Conservation (phyloP, 1,140 invertebrate species). For the Calliopsis andreniformis region DNA sequence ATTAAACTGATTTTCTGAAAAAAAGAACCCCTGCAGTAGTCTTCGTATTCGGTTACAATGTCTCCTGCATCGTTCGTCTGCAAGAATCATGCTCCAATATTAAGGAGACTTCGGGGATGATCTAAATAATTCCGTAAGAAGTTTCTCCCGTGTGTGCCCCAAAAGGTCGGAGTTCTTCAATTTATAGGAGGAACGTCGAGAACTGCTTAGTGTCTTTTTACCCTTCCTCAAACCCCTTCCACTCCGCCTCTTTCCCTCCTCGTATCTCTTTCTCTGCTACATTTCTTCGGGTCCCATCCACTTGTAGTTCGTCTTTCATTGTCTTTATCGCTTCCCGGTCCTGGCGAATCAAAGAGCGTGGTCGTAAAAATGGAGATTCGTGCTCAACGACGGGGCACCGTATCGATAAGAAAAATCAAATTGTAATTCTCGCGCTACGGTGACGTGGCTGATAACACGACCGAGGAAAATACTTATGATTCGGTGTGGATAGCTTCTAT, state of each 20-base stretch:
- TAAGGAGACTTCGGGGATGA: conserved; percentile 73
- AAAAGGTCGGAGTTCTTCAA: conserved; percentile 69
- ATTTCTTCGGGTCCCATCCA: conserved; percentile 61
- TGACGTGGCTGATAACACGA: neutral
- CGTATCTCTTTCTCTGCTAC: conserved; percentile 49
- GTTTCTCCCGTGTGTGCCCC: conserved; percentile 47
- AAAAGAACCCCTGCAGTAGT: no score
- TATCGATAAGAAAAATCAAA: conserved; percentile 52
- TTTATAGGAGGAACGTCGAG: conserved; percentile 74
- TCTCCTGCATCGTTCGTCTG: neutral
- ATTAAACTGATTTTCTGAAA: neutral
- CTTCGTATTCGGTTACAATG: conserved; percentile 1
- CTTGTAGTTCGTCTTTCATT: conserved; percentile 46
- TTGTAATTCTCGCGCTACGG: conserved; percentile 40
- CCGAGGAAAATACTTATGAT: neutral
- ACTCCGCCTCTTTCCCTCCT: conserved; percentile 32
- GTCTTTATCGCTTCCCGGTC: conserved; percentile 52
- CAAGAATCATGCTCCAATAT: conserved; percentile 71
- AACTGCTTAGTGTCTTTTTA: conserved; percentile 59
- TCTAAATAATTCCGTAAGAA: conserved; percentile 74
- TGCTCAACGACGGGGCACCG: conserved; percentile 33
- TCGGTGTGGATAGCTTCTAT: neutral
- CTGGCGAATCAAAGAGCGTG: conserved; percentile 33
- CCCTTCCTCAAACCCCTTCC: conserved; percentile 36
- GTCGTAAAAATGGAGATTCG: conserved; percentile 56